A percentile compares a stretch with the other conserved stretches of the same genome.
phyloP scores from a whole-genome alignment of 2,113 vertebrate genomes.

The Festucalex cinctus region DNA sequence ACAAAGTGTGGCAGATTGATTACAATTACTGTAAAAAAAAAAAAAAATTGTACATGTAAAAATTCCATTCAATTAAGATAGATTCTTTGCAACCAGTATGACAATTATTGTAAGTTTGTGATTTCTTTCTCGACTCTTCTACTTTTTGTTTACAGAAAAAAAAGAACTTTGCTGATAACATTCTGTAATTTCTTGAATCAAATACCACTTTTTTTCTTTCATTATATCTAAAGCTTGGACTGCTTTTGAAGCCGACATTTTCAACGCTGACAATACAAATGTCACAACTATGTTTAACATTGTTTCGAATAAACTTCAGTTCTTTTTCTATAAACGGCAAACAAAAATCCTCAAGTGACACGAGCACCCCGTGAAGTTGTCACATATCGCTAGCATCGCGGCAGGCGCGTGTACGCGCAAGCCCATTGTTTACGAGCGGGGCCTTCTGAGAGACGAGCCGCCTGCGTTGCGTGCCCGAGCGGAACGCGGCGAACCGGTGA shows the following conservation, averaged over 20 bases:
- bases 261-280: background rate
- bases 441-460: slow-evolving; percentile 39
- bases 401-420: slow-evolving; percentile 15
- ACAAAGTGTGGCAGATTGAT: no score
- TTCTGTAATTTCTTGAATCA: background rate
- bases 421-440: slow-evolving; percentile 45
- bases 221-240: background rate
- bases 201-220: background rate
- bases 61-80: no score
- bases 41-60: no score
- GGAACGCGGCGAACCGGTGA: slow-evolving; percentile 60
- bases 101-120: no score
- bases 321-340: background rate
- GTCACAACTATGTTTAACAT: background rate
- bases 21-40: no score
- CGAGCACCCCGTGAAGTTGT: slow-evolving; percentile 13
- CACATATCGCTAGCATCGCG: background rate
- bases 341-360: slow-evolving; percentile 1
- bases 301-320: slow-evolving; percentile 4
- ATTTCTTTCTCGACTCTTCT: no score
- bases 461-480: slow-evolving; percentile 53
- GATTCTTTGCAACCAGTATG: no score
- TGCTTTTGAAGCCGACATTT: background rate
- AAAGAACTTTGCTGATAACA: no score
- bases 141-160: no score